These are phyloP conservation scores for Saccopteryx bilineata DNA, from an alignment of 2,113 vertebrate species.

Conservation along the genomic window DNA sequence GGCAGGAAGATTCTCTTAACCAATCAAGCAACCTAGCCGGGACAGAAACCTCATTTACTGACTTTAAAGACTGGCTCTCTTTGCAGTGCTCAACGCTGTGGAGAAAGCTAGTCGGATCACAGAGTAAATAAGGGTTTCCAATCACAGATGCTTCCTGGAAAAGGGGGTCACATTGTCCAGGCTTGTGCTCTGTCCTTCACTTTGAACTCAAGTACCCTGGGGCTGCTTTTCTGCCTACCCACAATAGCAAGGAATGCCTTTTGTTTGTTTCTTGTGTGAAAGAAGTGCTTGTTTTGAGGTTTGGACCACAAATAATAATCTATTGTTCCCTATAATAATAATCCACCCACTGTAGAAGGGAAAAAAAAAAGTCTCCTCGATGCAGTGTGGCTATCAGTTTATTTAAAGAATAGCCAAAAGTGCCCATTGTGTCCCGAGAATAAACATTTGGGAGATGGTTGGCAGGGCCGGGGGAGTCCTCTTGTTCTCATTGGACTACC, in stretches of 20 bases:
- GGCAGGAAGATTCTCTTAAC: no score
- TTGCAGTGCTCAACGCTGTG: not conserved
- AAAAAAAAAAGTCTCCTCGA: slow-evolving; percentile 72
- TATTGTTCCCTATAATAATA: slow-evolving; percentile 80
- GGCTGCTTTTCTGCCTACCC: slow-evolving; percentile 75
- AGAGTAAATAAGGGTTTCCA: not conserved
- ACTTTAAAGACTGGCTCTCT: not conserved
- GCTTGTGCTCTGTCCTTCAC: slow-evolving; percentile 34
- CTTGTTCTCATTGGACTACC: not conserved
- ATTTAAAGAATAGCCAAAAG: slow-evolving; percentile 79
- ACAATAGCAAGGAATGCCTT: slow-evolving; percentile 77
- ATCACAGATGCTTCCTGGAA: slow-evolving; percentile 42
- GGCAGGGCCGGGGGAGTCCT: not conserved
- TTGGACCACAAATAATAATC: slow-evolving; percentile 83
- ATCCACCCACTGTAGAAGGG: slow-evolving; percentile 77
- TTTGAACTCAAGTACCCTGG: slow-evolving; percentile 57
- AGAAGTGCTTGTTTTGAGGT: slow-evolving; percentile 84
- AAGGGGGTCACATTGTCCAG: slow-evolving; percentile 1
- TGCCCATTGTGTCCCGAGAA: slow-evolving; percentile 78
- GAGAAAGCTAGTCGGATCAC: not conserved
- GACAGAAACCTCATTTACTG: not conserved
- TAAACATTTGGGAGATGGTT: slow-evolving; percentile 75
- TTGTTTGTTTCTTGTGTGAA: slow-evolving; percentile 84
- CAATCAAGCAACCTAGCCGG: no score
- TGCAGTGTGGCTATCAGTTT: slow-evolving; percentile 79